Conservation (phyloP, 1,140 invertebrate species). For the Planococcus citri region DNA sequence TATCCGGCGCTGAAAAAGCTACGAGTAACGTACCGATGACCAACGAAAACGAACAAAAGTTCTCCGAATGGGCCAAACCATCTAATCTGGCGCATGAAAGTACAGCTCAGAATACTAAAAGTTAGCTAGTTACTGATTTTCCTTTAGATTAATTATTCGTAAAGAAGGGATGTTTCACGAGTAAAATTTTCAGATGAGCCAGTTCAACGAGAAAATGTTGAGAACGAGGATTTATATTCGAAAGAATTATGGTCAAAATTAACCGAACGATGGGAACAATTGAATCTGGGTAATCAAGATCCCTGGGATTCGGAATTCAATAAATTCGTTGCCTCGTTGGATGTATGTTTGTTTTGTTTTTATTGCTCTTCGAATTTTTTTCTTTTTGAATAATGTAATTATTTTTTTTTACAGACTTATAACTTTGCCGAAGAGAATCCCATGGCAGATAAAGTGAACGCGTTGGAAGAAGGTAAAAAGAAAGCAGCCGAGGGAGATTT, state of each 20-base stretch:
- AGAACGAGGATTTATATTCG: slow-evolving; percentile 29
- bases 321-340: slow-evolving; percentile 48
- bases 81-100: neutral
- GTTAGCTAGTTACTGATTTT: no score
- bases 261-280: slow-evolving; percentile 63
- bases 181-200: slow-evolving; percentile 8
- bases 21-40: neutral
- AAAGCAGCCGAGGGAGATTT: slow-evolving; percentile 76
- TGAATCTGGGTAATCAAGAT: slow-evolving; percentile 42
- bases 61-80: slow-evolving; percentile 13
- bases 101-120: neutral
- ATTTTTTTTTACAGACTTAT: slow-evolving; percentile 47
- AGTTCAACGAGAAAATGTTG: neutral
- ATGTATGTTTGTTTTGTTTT: slow-evolving; percentile 38
- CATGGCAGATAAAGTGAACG: slow-evolving; percentile 64
- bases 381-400: neutral
- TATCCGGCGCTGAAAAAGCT: neutral
- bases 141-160: no score
- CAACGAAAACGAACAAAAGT: neutral
- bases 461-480: slow-evolving; percentile 73
- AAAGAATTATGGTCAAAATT: slow-evolving; percentile 60
- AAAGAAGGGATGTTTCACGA: no score
- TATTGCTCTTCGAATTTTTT: neutral
- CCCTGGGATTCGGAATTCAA: slow-evolving; percentile 55
- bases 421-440: slow-evolving; percentile 76